Percentiles rank a stretch among this genome's conserved stretches.
Evolutionary conservation across 2,797 vertebrate genomes (phyloP).

Genomic region (Tadarida brasiliensis): DNA sequence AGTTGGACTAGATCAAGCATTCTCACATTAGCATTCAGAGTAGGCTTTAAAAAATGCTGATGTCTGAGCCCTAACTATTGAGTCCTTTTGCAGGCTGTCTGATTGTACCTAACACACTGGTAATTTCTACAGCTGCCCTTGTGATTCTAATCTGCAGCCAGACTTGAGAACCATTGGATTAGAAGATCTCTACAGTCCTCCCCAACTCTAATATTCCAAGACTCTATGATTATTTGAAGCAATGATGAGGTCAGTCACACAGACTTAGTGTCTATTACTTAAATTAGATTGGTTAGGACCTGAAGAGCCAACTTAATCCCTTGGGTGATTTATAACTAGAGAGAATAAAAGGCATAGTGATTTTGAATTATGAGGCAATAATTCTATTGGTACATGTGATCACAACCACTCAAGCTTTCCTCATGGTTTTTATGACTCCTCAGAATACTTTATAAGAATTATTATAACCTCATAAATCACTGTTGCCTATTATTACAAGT

Average conservation of each 20-base stretch:
- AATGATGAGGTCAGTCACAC: neutral
- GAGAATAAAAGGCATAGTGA: conserved; percentile 61
- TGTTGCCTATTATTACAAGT: conserved; percentile 4
- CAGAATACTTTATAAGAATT: conserved; percentile 22
- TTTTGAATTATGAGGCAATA: conserved; percentile 45
- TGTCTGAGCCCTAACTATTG: neutral
- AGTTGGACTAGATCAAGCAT: neutral
- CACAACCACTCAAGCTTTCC: conserved; percentile 54
- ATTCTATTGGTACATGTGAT: conserved; percentile 38
- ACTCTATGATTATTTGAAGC: conserved; percentile 20
- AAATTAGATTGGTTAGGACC: conserved; percentile 44
- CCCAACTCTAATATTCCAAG: neutral
- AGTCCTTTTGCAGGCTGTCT: neutral
- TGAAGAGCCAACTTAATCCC: conserved; percentile 28
- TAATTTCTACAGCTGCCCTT: neutral
- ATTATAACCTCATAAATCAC: conserved; percentile 65
- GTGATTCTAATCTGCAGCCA: neutral
- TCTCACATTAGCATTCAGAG: neutral
- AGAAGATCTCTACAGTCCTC: neutral
- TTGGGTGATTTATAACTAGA: conserved; percentile 52
- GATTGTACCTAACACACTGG: neutral
- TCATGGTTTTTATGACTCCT: conserved; percentile 26
- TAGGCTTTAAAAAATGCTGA: neutral
- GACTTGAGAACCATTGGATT: neutral
- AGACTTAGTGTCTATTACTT: conserved; percentile 27